These are phyloP conservation scores for Ceriagrion tenellum DNA, from an alignment of 2,888 invertebrate genomes.

Conservation along the genomic window DNA sequence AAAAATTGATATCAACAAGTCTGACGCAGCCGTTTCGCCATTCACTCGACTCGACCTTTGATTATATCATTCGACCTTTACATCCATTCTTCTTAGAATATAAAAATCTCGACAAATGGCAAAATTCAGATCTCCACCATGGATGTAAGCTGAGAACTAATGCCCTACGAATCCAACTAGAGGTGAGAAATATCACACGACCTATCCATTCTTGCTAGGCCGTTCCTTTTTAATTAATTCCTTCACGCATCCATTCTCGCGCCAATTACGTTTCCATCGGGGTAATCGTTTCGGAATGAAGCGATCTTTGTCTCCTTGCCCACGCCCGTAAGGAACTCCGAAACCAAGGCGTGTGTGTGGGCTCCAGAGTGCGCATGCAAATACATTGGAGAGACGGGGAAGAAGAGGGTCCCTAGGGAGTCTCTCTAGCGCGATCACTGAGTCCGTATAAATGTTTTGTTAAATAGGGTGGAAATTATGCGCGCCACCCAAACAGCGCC, in stretches of 20 bases:
- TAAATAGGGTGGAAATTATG: conserved; percentile 63
- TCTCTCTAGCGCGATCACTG: not conserved
- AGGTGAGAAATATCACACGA: not conserved
- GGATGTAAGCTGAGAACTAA: not conserved
- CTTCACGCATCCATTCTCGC: not conserved
- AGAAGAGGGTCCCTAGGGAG: not conserved
- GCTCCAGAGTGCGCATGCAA: not conserved
- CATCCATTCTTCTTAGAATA: not conserved
- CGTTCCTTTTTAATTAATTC: conserved; percentile 20
- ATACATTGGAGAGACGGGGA: not conserved
- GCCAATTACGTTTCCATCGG: conserved; percentile 27
- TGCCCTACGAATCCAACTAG: not conserved
- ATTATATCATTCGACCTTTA: not conserved
- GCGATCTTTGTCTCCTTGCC: not conserved
- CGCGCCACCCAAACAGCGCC: conserved; percentile 49
- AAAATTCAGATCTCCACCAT: not conserved
- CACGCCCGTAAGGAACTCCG: not conserved
- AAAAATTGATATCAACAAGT: not conserved
- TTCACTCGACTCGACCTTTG: not conserved
- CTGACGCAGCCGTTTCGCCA: not conserved
- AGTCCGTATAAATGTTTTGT: conserved; percentile 55
- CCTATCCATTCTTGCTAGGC: not conserved
- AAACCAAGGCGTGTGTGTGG: not conserved
- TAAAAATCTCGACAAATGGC: not conserved
- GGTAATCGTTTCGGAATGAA: conserved; percentile 29